A percentile compares a stretch with the other conserved stretches of the same genome.
These are phyloP conservation scores for Ianthella basta DNA, from an alignment of 37 sponge, comb jelly and placozoan genomes.

Conservation along the genomic window DNA sequence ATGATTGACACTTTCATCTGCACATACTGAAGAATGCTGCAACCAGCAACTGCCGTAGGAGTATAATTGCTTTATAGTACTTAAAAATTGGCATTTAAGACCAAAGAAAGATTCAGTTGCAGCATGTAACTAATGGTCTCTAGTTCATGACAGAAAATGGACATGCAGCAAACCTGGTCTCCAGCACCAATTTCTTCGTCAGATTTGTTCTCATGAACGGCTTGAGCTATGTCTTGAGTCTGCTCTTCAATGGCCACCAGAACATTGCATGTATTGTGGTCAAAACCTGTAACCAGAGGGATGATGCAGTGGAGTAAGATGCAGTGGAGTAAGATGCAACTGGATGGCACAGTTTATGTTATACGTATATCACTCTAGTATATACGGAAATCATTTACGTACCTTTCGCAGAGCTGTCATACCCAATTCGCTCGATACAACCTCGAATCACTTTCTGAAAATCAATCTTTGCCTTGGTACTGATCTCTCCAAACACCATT, in stretches of 20 bases:
- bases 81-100: no score
- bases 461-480: slow-evolving; percentile 54
- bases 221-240: slow-evolving; percentile 82
- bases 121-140: background rate
- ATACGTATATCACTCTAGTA: background rate
- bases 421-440: slow-evolving; percentile 49
- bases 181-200: slow-evolving; percentile 96
- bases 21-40: no score
- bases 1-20: no score
- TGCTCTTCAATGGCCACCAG: slow-evolving; percentile 94
- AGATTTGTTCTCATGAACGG: slow-evolving; percentile 71
- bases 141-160: no score
- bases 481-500: slow-evolving; percentile 66
- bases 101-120: no score
- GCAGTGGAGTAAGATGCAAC: background rate
- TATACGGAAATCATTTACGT: background rate
- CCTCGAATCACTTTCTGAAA: slow-evolving; percentile 55
- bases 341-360: background rate
- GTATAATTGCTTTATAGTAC: no score
- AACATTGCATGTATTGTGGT: slow-evolving; percentile 94
- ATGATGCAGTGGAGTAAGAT: background rate
- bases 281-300: slow-evolving; percentile 79
- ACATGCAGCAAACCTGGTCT: slow-evolving; percentile 80
- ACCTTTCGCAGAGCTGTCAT: slow-evolving; percentile 48
- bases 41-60: no score